Evolutionary conservation across 2,113 vertebrate species (phyloP).

Genomic region (Marmota flaviventris): DNA sequence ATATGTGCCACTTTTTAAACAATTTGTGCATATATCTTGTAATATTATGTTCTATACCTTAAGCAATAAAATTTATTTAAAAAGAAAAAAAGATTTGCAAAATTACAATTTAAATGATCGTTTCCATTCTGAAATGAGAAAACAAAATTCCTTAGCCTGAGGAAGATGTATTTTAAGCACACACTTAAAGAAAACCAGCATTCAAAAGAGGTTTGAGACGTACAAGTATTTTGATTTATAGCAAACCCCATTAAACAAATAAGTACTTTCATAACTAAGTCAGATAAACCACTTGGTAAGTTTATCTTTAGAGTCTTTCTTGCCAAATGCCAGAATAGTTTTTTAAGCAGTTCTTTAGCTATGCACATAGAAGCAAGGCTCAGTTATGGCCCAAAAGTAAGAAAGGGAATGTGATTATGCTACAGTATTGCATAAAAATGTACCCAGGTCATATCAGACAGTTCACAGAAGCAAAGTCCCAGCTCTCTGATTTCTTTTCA

Average conservation of each 20-base stretch:
- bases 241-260: constrained; percentile 50
- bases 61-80: not conserved
- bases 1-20: not conserved
- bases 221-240: constrained; percentile 5
- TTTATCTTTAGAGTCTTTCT: not conserved
- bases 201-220: not conserved
- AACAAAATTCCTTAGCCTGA: not conserved
- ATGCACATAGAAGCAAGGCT: not conserved
- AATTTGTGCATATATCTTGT: not conserved
- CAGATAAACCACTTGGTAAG: not conserved
- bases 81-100: not conserved
- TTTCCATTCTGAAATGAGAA: not conserved
- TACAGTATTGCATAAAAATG: not conserved
- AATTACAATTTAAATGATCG: not conserved
- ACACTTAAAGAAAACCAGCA: not conserved
- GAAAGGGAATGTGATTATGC: not conserved
- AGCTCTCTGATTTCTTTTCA: not conserved
- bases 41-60: not conserved
- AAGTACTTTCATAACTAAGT: constrained; percentile 9
- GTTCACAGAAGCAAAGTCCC: not conserved
- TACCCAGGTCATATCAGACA: not conserved
- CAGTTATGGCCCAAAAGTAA: not conserved
- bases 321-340: not conserved
- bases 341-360: not conserved
- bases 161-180: not conserved